These are phyloP conservation scores for Pterocles burchelli DNA, from an alignment of 2,113 vertebrate genomes.

Conservation along the genomic window DNA sequence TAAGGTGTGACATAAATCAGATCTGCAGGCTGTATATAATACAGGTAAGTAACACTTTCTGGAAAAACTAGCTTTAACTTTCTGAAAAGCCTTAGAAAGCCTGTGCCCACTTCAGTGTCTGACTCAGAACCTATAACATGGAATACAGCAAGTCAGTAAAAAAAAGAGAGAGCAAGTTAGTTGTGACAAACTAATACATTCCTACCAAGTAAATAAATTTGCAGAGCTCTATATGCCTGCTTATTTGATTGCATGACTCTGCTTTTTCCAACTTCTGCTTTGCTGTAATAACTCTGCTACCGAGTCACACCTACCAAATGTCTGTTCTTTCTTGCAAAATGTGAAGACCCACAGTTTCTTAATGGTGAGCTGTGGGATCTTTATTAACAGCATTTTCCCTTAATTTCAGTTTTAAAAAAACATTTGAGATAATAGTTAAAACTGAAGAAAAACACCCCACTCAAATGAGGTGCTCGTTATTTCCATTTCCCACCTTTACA, in stretches of 20 bases:
- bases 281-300: neutral
- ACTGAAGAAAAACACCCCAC: neutral
- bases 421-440: neutral
- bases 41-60: neutral
- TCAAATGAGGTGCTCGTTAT: neutral
- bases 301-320: neutral
- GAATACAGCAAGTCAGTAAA: neutral
- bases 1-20: neutral
- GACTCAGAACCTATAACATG: neutral
- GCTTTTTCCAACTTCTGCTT: neutral
- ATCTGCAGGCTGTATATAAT: neutral
- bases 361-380: neutral
- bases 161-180: neutral
- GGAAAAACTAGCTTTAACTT: neutral
- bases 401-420: neutral
- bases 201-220: neutral
- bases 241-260: neutral
- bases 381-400: neutral
- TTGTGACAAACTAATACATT: neutral
- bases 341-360: neutral
- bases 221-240: neutral
- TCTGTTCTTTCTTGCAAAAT: neutral
- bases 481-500: constrained; percentile 12
- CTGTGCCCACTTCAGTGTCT: neutral
- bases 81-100: neutral